A percentile compares a stretch with the other conserved stretches of the same genome.
These are phyloP conservation scores for Proisotoma minuta DNA, from an alignment of 2,888 invertebrate genomes.

Conservation along the genomic window DNA sequence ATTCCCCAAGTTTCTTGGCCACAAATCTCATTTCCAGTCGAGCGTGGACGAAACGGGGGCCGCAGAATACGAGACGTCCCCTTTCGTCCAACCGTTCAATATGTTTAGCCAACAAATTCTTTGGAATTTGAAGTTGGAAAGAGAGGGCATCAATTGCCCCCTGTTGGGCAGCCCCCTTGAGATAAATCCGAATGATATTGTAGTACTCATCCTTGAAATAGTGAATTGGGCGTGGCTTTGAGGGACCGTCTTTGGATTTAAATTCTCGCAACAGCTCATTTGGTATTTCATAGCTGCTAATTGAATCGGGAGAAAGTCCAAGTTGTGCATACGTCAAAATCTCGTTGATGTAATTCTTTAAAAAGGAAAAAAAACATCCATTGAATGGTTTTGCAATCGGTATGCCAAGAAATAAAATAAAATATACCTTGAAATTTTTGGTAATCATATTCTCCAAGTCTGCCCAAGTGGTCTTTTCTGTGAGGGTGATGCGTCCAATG, in stretches of 20 bases:
- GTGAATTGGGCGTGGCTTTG: neutral
- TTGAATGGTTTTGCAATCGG: no score
- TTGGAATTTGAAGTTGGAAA: neutral
- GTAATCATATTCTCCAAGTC: neutral
- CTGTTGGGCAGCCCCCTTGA: neutral
- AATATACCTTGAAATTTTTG: neutral
- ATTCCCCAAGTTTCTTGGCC: neutral
- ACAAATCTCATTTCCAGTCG: neutral
- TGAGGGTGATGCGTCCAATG: neutral
- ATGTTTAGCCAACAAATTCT: neutral
- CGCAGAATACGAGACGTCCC: neutral
- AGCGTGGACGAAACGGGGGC: neutral
- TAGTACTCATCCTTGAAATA: neutral
- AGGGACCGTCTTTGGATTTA: neutral
- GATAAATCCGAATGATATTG: neutral
- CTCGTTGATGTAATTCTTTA: neutral
- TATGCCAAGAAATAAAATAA: no score
- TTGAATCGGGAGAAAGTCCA: neutral
- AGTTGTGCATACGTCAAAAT: neutral
- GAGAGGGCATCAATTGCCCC: neutral
- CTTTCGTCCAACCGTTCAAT: neutral
- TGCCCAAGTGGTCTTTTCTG: neutral
- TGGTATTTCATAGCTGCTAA: neutral
- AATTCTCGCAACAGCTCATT: neutral
- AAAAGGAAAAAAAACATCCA: neutral